Evolutionary conservation across 2,888 invertebrate genomes (phyloP).

Genomic region (Brachynemurus nebulosus): DNA sequence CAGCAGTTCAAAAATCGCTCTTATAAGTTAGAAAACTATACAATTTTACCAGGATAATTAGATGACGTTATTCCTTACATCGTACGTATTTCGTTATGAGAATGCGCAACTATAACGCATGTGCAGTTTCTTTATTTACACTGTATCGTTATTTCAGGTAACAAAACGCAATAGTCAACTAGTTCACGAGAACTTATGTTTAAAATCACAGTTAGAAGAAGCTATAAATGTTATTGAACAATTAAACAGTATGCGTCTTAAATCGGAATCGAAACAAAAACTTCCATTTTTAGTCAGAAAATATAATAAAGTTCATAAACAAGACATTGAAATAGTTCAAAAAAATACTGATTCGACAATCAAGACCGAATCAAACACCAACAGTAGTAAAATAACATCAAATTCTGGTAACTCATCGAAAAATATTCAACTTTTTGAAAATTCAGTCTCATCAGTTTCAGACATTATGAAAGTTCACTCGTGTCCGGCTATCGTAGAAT

Average conservation of each 20-base stretch:
- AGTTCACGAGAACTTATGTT: conserved; percentile 30
- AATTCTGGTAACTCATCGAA: too few relatives aligned
- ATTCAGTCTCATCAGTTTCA: neutral
- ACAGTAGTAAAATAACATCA: neutral
- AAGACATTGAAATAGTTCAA: neutral
- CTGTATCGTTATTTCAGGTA: conserved; percentile 22
- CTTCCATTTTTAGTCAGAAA: too few relatives aligned
- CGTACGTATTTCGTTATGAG: too few relatives aligned
- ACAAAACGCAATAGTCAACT: conserved; percentile 29
- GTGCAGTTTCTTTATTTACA: neutral
- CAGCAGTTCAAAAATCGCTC: too few relatives aligned
- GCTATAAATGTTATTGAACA: conserved; percentile 23
- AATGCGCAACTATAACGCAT: too few relatives aligned
- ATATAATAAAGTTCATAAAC: neutral
- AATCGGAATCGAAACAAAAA: conserved; percentile 22
- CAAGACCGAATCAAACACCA: neutral
- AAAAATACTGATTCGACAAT: neutral
- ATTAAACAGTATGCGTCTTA: conserved; percentile 22
- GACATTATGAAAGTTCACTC: neutral
- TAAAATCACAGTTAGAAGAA: conserved; percentile 28
- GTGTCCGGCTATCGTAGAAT: neutral
- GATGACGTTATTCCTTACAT: too few relatives aligned
- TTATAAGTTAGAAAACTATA: too few relatives aligned
- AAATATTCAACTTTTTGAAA: neutral
- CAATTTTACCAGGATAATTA: too few relatives aligned